Conservation (phyloP, 2,797 vertebrate genomes). For the Gymnoscopelus braueri region DNA sequence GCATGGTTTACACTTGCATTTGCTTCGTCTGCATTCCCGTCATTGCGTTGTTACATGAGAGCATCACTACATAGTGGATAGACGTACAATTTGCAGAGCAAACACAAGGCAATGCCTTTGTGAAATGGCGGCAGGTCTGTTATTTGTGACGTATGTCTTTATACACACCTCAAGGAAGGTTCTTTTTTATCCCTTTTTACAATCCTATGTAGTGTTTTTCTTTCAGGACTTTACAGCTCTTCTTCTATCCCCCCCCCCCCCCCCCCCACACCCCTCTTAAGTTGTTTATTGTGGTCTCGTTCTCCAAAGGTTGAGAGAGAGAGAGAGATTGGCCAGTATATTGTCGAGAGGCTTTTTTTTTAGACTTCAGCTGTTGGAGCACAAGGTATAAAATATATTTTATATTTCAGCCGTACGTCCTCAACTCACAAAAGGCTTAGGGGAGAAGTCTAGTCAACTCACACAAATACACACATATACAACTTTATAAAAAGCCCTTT, state of each 20-base stretch:
- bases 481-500: neutral
- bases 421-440: neutral
- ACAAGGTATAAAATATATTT: too few species aligned
- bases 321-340: neutral
- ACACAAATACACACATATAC: neutral
- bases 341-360: constrained; percentile 2
- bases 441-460: neutral
- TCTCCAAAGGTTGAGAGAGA: neutral
- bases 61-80: too few species aligned
- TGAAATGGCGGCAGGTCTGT: neutral
- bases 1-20: too few species aligned
- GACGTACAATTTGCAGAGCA: too few species aligned
- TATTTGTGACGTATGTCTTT: constrained; percentile 6
- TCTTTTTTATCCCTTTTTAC: constrained; percentile 23
- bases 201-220: constrained; percentile 9
- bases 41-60: too few species aligned
- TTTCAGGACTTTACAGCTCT: neutral
- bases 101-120: too few species aligned
- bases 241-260: neutral
- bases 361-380: neutral
- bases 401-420: neutral
- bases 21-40: too few species aligned
- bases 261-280: too few species aligned
- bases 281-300: constrained; percentile 2
- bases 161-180: neutral